These are phyloP conservation scores for Amyelois transitella DNA, from an alignment of 1,140 invertebrate species.

Conservation along the genomic window DNA sequence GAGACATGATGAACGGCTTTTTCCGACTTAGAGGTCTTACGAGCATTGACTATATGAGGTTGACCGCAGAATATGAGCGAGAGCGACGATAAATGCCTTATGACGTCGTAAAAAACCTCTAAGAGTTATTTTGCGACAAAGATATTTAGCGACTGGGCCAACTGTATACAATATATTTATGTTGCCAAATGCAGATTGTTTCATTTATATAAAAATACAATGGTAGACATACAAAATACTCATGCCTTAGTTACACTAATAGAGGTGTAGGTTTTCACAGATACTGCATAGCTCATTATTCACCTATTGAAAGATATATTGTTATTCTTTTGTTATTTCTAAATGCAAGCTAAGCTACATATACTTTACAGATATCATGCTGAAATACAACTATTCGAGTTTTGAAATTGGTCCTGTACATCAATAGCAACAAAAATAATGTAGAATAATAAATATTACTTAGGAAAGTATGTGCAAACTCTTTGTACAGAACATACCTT, in stretches of 20 bases:
- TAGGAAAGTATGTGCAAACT: background rate
- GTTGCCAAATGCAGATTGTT: no score
- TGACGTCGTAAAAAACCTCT: no score
- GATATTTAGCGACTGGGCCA: no score
- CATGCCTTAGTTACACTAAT: slow-evolving; percentile 57
- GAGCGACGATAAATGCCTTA: no score
- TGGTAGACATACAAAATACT: slow-evolving; percentile 15
- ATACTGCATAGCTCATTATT: background rate
- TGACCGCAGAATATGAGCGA: no score
- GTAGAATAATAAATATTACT: background rate
- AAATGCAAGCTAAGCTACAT: slow-evolving; percentile 41
- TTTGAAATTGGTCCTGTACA: background rate
- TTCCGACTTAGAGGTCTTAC: no score
- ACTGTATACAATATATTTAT: no score
- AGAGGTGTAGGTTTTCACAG: background rate
- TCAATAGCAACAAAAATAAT: background rate
- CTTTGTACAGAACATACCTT: slow-evolving; percentile 75
- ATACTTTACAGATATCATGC: slow-evolving; percentile 33
- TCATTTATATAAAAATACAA: no score
- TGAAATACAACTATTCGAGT: background rate
- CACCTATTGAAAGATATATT: slow-evolving; percentile 15
- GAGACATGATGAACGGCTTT: no score
- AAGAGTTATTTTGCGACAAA: no score
- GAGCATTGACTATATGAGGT: no score
- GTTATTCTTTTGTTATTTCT: slow-evolving; percentile 26